Conservation (phyloP, 2,113 vertebrate genomes). For the Neolamprologus modestus region DNA sequence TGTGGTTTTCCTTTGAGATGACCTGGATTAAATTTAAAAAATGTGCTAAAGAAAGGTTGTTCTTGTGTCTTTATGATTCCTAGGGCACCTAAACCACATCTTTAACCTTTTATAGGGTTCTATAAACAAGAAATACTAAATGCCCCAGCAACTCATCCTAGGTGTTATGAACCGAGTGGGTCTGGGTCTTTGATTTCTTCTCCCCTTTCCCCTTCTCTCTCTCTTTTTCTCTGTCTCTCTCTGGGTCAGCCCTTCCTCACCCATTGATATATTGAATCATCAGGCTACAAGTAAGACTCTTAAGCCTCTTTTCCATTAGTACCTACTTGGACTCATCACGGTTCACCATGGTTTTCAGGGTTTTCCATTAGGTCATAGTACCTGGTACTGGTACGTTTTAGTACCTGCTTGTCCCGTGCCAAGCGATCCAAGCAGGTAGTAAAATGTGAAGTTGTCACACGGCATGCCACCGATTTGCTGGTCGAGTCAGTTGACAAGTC, state of each 20-base stretch:
- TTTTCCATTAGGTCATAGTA: background rate
- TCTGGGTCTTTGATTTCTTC: background rate
- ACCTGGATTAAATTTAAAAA: background rate
- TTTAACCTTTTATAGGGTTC: background rate
- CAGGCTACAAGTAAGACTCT: background rate
- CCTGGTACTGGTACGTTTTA: background rate
- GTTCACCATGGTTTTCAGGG: background rate
- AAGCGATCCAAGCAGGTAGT: background rate
- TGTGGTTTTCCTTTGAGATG: background rate
- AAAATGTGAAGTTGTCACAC: background rate
- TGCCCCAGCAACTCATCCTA: background rate
- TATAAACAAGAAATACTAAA: background rate
- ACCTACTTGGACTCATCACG: background rate
- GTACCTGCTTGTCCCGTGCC: background rate
- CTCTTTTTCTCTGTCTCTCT: background rate
- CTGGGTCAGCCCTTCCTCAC: background rate
- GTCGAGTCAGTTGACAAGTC: background rate
- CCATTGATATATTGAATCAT: background rate
- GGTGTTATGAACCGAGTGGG: background rate
- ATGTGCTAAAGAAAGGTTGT: fast-evolving
- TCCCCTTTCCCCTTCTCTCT: background rate
- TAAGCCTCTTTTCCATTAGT: background rate
- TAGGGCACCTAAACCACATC: background rate
- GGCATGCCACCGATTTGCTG: background rate
- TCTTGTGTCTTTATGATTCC: background rate